A percentile compares a stretch with the other conserved stretches of the same genome.
phyloP scores from a whole-genome alignment of 1,140 invertebrate species.

The Tachypleus tridentatus region DNA sequence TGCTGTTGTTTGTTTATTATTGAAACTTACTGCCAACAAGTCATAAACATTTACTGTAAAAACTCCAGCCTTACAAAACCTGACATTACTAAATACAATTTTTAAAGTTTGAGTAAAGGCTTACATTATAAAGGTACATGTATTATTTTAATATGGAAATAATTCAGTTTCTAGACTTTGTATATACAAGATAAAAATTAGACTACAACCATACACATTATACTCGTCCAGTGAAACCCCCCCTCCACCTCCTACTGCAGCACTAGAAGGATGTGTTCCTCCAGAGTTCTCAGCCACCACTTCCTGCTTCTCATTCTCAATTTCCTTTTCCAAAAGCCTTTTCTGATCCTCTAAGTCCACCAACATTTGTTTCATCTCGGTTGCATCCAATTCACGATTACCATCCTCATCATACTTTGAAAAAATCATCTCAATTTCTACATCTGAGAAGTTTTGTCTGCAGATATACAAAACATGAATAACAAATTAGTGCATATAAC shows the following conservation, averaged over 20 bases:
- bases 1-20: too few species aligned
- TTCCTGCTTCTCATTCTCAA: conserved; percentile 23
- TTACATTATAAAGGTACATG: too few species aligned
- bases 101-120: too few species aligned
- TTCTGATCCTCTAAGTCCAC: conserved; percentile 32
- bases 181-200: conserved; percentile 32
- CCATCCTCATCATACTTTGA: conserved; percentile 48
- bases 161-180: too few species aligned
- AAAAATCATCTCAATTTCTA: conserved; percentile 56
- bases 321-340: conserved; percentile 28
- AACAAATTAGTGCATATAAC: too few species aligned
- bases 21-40: too few species aligned
- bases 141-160: too few species aligned
- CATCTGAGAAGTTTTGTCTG: conserved; percentile 46
- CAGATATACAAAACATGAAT: not conserved
- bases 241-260: conserved; percentile 14
- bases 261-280: not conserved
- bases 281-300: not conserved
- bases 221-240: conserved; percentile 20
- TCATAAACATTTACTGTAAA: too few species aligned
- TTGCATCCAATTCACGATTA: conserved; percentile 40
- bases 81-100: too few species aligned
- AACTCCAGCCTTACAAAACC: too few species aligned
- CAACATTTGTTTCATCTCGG: conserved; percentile 35
- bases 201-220: conserved; percentile 28